Conservation (phyloP, 2,888 invertebrate genomes). For the Sphaerophoria taeniata region DNA sequence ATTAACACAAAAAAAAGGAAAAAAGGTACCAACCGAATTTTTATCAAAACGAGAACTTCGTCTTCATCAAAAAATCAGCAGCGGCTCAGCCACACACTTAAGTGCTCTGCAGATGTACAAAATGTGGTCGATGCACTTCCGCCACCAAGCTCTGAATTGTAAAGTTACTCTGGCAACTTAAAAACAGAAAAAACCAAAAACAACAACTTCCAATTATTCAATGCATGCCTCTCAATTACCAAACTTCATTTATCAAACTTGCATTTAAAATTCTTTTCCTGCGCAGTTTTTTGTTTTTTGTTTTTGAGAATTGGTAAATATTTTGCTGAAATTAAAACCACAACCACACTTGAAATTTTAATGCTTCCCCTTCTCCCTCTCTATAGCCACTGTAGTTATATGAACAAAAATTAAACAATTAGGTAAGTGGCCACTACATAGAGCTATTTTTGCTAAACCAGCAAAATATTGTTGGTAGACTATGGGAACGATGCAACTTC, state of each 20-base stretch:
- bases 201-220: too few relatives aligned
- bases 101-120: not conserved
- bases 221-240: slow-evolving; percentile 10
- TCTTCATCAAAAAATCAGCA: too few relatives aligned
- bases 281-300: not conserved
- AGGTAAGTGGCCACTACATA: slow-evolving; percentile 58
- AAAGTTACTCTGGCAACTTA: not conserved
- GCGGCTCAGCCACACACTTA: not conserved
- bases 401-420: slow-evolving; percentile 43
- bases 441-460: too few relatives aligned
- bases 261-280: slow-evolving; percentile 4
- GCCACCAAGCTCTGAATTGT: not conserved
- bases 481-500: too few relatives aligned
- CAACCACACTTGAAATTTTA: slow-evolving; percentile 26
- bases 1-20: too few relatives aligned
- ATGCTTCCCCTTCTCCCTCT: not conserved
- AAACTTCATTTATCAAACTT: slow-evolving; percentile 22
- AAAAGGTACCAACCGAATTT: too few relatives aligned
- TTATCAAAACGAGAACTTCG: too few relatives aligned
- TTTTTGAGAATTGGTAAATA: not conserved
- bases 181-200: not conserved
- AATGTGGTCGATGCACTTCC: not conserved
- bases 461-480: slow-evolving; percentile 11
- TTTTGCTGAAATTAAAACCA: slow-evolving; percentile 22
- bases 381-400: too few relatives aligned